Evolutionary conservation across 2,888 invertebrate genomes (phyloP).

Genomic region (Leptinotarsa rubiginosa): DNA sequence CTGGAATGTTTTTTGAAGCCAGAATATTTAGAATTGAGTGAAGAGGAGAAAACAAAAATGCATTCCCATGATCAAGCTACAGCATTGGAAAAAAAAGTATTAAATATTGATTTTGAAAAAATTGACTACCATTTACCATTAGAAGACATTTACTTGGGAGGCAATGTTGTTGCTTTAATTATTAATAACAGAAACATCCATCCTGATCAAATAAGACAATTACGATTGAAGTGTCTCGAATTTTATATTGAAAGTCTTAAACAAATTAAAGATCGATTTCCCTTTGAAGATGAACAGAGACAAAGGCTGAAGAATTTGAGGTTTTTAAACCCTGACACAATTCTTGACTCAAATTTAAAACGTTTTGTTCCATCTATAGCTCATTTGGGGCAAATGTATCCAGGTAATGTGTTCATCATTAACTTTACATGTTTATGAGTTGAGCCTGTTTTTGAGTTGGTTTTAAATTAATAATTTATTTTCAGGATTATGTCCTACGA

Average conservation of each 20-base stretch:
- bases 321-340: slow-evolving; percentile 13
- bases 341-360: slow-evolving; percentile 2
- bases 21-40: slow-evolving; percentile 17
- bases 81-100: not conserved
- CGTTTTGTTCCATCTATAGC: slow-evolving; percentile 16
- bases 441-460: slow-evolving; percentile 2
- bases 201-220: not conserved
- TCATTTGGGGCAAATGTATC: slow-evolving; percentile 18
- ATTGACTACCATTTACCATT: slow-evolving; percentile 6
- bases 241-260: slow-evolving; percentile 21
- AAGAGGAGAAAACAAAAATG: slow-evolving; percentile 17
- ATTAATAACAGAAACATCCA: not conserved
- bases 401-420: slow-evolving; percentile 12
- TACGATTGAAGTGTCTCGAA: slow-evolving; percentile 18
- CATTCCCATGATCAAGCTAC: slow-evolving; percentile 8
- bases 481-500: slow-evolving; percentile 18
- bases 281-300: slow-evolving; percentile 7
- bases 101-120: slow-evolving; percentile 1
- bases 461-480: slow-evolving; percentile 19
- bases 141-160: slow-evolving; percentile 20
- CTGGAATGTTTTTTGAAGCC: slow-evolving; percentile 20
- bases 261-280: slow-evolving; percentile 1
- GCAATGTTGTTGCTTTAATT: slow-evolving; percentile 16
- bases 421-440: slow-evolving; percentile 3
- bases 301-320: slow-evolving; percentile 9